Evolutionary conservation across 2,113 vertebrate genomes (phyloP), one percentile per base, ranked within the genome.

Genomic region (Scophthalmus maximus): DNA sequence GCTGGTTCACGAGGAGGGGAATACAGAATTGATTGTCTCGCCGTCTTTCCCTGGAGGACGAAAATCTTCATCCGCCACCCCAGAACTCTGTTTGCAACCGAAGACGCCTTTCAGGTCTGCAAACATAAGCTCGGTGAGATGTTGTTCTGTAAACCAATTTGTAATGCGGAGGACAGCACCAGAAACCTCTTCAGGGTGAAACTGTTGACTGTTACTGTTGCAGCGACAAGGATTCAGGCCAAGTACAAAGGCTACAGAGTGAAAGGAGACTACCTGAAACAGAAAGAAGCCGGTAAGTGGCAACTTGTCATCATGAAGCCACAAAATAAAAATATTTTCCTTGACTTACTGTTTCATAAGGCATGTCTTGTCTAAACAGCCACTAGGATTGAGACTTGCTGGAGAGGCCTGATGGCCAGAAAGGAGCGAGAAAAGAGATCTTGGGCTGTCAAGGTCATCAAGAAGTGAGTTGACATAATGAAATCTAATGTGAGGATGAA

Each of bases 31-130:
- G 12, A 52, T 15, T 30, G 4, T 32, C 27, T 64, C 4, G 12
- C 3, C 12, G 17, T 70, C 65, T 65, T 22, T 29, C 17, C 55
- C 6, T 74, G 20, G 87, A 99, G 98, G 89, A 98, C 96, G 25
- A 99, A 99, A 81, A 95, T 99, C 79, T 99, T 99, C 88, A 99
- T 99, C 70, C 96, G 98, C 10, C 96, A 97, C 76, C 96, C 98
- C 0, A 94, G 93, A 83, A 98, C 97, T 9, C 87, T 99, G 70
- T 99, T 98, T 90, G 96, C 96, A 60, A 99, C 95, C 0, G 98
- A 99, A 87, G 97, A 99, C 15, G 96, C 97, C 1, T 98, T 96
- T 88, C 96, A 99, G 87, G 83, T 93, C 79, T 96, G 95, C 74
- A 99, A 99, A 87, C 90, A 99, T 64, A 90, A 95, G 17, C 69